Percentiles rank a stretch among this genome's conserved stretches.
Evolutionary conservation across 2,888 invertebrate genomes (phyloP).

Genomic region (Myathropa florea): DNA sequence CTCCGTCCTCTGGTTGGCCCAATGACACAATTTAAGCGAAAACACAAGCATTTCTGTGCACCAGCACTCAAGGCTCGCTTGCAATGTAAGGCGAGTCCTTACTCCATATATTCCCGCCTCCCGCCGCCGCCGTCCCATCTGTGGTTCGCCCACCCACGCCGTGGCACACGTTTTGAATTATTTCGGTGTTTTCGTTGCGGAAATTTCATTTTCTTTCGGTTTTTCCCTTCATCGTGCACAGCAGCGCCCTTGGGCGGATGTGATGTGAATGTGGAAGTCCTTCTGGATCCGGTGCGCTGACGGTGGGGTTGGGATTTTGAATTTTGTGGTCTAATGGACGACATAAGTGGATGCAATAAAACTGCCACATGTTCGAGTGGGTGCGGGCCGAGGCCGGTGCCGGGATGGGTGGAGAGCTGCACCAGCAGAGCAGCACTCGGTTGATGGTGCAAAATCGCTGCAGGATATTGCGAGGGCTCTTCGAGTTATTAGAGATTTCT

Average conservation of each 20-base stretch:
- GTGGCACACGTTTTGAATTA: conserved; percentile 12
- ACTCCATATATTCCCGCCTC: not conserved
- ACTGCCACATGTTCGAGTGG: conserved; percentile 69
- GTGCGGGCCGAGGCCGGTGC: too few relatives aligned
- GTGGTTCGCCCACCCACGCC: not conserved
- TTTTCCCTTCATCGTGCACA: conserved; percentile 34
- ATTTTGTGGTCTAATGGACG: conserved; percentile 71
- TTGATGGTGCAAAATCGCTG: conserved; percentile 41
- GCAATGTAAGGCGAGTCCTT: conserved; percentile 36
- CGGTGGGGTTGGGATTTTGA: conserved; percentile 58
- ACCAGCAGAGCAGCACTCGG: conserved; percentile 39
- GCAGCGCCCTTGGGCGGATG: conserved; percentile 50
- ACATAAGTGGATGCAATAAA: conserved; percentile 70
- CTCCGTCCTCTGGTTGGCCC: conserved; percentile 49
- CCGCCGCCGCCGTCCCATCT: not conserved
- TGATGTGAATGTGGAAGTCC: conserved; percentile 58
- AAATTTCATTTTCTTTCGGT: conserved; percentile 59
- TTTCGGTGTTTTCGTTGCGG: conserved; percentile 56
- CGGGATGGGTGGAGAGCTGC: conserved; percentile 44
- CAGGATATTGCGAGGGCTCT: conserved; percentile 52
- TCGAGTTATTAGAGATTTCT: conserved; percentile 44
- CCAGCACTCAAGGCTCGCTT: conserved; percentile 41
- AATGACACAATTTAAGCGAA: conserved; percentile 65
- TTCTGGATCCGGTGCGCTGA: conserved; percentile 56
- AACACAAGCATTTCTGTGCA: conserved; percentile 52